These are phyloP conservation scores for Apostichopus japonicus DNA, from an alignment of 35 echinoderm and acorn worm species.

Conservation along the genomic window DNA sequence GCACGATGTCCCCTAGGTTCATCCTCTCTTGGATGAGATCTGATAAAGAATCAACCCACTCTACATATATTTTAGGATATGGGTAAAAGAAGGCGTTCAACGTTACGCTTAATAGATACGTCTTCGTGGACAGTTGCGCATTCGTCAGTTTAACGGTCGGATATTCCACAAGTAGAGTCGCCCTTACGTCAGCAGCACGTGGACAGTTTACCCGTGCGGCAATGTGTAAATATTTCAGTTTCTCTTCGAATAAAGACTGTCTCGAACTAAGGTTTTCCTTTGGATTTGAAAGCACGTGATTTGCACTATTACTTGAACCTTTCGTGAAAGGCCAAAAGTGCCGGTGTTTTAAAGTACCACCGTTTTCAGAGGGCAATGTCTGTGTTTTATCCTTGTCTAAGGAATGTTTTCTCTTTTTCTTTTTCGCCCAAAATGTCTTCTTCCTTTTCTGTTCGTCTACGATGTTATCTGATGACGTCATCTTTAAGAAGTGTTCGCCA, in stretches of 20 bases:
- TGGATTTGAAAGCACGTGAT: not conserved
- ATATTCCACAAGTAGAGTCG: slow-evolving; percentile 29
- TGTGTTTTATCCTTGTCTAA: not conserved
- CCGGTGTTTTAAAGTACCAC: not conserved
- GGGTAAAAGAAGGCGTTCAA: slow-evolving; percentile 48
- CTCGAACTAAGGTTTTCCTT: not conserved
- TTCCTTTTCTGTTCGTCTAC: slow-evolving; percentile 30
- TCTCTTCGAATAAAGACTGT: slow-evolving; percentile 24
- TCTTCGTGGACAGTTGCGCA: slow-evolving; percentile 36
- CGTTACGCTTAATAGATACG: slow-evolving; percentile 27
- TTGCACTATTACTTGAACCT: not conserved
- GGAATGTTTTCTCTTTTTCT: slow-evolving; percentile 34
- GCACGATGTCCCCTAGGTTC: slow-evolving; percentile 19
- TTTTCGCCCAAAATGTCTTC: slow-evolving; percentile 39
- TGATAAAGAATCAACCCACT: slow-evolving; percentile 39
- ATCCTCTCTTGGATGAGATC: slow-evolving; percentile 12
- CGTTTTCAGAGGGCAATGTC: not conserved
- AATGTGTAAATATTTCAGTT: slow-evolving; percentile 36
- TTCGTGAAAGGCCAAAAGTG: slow-evolving; percentile 35
- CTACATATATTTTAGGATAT: slow-evolving; percentile 21
- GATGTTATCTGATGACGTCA: not conserved
- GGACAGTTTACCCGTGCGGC: slow-evolving; percentile 38
- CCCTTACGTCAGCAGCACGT: slow-evolving; percentile 28
- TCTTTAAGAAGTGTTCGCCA: not conserved
- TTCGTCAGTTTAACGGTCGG: slow-evolving; percentile 8